These are phyloP conservation scores for Megaptera novaeangliae DNA, from an alignment of 2,113 vertebrate genomes.

Conservation along the genomic window DNA sequence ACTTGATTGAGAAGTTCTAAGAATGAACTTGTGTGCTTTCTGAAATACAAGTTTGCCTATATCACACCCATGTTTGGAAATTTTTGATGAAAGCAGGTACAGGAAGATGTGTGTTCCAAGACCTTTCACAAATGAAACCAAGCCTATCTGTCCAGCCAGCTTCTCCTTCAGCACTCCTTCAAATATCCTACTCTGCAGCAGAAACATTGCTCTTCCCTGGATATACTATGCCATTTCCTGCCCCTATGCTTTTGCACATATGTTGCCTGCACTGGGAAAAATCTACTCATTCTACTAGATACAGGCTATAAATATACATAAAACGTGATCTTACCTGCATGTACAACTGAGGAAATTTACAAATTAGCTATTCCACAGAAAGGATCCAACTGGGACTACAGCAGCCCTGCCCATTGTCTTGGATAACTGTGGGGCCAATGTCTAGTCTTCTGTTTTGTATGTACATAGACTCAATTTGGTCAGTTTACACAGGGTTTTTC, in stretches of 20 bases:
- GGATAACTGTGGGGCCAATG: background rate
- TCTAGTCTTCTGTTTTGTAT: background rate
- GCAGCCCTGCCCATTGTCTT: background rate
- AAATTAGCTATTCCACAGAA: background rate
- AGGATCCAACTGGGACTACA: background rate
- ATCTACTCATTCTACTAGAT: background rate
- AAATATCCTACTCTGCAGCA: background rate
- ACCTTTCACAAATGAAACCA: background rate
- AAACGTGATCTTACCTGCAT: background rate
- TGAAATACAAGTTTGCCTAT: background rate
- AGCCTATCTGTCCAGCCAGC: background rate
- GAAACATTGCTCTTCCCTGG: background rate
- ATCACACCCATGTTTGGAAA: background rate
- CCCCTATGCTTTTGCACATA: background rate
- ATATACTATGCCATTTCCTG: background rate
- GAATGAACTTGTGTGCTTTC: background rate
- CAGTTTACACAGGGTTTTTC: background rate
- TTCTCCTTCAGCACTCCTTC: background rate
- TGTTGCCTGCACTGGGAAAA: background rate
- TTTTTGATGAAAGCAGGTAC: background rate
- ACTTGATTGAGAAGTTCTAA: background rate
- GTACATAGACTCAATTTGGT: background rate
- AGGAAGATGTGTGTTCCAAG: background rate
- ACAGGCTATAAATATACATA: background rate
- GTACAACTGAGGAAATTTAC: background rate